Conservation (phyloP, 2,888 invertebrate genomes). For the Julus scanicus region DNA sequence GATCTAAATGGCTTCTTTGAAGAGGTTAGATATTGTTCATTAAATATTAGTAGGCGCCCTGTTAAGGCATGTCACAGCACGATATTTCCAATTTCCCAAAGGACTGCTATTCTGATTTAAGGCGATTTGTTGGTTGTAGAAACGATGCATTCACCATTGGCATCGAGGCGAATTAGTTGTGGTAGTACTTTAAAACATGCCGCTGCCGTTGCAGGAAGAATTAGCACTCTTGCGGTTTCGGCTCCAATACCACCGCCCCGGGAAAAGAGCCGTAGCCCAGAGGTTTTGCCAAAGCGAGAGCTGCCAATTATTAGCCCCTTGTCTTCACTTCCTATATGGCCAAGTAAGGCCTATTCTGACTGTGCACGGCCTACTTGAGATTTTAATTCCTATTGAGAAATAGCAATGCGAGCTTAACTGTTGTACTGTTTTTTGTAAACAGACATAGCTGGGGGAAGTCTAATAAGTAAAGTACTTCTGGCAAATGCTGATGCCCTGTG, state of each 20-base stretch:
- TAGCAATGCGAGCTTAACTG: not conserved
- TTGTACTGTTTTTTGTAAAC: constrained; percentile 15
- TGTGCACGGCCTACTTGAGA: not conserved
- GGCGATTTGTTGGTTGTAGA: constrained; percentile 43
- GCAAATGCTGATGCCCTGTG: constrained; percentile 97
- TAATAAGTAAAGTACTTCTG: constrained; percentile 93
- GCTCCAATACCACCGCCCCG: constrained; percentile 54
- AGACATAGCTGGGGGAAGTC: constrained; percentile 74
- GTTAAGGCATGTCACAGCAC: not conserved
- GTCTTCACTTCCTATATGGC: constrained; percentile 88
- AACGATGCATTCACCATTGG: constrained; percentile 68
- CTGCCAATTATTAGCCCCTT: constrained; percentile 91
- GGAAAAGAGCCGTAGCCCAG: constrained; percentile 57
- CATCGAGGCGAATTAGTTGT: constrained; percentile 89
- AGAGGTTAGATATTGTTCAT: not conserved
- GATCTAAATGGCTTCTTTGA: not conserved
- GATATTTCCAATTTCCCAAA: not conserved
- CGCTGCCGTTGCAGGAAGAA: constrained; percentile 57
- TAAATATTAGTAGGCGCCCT: not conserved
- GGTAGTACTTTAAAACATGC: constrained; percentile 84
- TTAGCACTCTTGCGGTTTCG: constrained; percentile 57
- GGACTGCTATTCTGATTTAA: constrained; percentile 19
- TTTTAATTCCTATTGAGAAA: not conserved
- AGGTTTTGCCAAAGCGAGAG: constrained; percentile 58
- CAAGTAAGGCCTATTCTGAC: constrained; percentile 71